Evolutionary conservation across 1,140 invertebrate genomes (phyloP), one percentile per base, ranked within the genome.

Genomic region (Hylaeus anthracinus): DNA sequence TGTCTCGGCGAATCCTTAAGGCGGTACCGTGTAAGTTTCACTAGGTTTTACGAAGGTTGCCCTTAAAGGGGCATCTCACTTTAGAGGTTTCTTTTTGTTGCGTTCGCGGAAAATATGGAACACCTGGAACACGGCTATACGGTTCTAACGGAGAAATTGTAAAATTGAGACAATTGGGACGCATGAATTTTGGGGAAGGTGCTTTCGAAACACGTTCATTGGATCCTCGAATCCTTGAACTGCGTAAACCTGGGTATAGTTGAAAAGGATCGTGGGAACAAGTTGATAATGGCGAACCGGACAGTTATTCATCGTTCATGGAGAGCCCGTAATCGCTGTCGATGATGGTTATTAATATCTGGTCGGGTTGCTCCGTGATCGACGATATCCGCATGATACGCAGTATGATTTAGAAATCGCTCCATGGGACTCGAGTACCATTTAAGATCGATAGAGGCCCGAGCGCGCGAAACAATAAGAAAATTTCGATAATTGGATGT

Each of bases 261-360:
- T 81, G 79, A 64, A 87, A 86, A 85, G 65, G 64, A 72, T 84
- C 86, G 77, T 88, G 83, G 77, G 83, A 88, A 89, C 86, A 74
- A 53, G 51, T 60, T 66, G 58, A 26, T 26, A 61, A 4, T 6
- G 61, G 39, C 58, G 48, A 55, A 69, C 72, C 51, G 56, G 12
- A 70, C 65, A 86, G 88, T 86, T 86, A 84, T 80, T 83, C 69
- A 69, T 67, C 51, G 81, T 82, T 75, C 82, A 45, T 39, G 48
- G 58, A 6, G 53, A 76, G 66, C 64, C 26, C 26, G 56, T 77
- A 78, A 86, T 85, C 71, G 69, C 64, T 43, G 48, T 58, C 45
- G 15, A 66, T 72, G 58, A 85, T 76, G 66, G 65, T 76, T 58
- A 69, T 60, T 85, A 66, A 75, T 84, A 72, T 71, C 58, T 69